phyloP scores from a whole-genome alignment of 2,113 vertebrate genomes.

The Pyxicephalus adspersus region DNA sequence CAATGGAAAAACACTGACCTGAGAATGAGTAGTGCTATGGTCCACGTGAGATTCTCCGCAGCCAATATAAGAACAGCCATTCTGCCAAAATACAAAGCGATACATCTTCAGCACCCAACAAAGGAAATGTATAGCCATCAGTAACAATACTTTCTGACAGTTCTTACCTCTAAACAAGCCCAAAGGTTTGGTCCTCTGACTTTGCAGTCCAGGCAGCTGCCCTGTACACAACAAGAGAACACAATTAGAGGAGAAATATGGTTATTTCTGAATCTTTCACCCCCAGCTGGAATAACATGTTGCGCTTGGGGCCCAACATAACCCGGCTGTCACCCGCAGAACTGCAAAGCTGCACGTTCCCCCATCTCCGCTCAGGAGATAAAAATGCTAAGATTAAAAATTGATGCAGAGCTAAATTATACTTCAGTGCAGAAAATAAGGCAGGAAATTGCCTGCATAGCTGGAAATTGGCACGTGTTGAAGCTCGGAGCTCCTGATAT shows the following conservation, averaged over 20 bases:
- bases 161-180: slow-evolving; percentile 93
- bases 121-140: neutral
- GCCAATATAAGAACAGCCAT: slow-evolving; percentile 91
- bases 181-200: slow-evolving; percentile 96
- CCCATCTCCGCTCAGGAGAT: neutral
- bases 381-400: slow-evolving; percentile 35
- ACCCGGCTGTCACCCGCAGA: neutral
- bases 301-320: neutral
- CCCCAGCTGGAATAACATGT: neutral
- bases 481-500: neutral
- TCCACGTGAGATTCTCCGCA: slow-evolving; percentile 95
- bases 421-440: neutral
- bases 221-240: slow-evolving; percentile 67
- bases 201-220: slow-evolving; percentile 94
- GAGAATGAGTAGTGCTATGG: slow-evolving; percentile 96
- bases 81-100: slow-evolving; percentile 68
- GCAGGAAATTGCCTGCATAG: neutral
- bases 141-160: neutral
- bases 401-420: slow-evolving; percentile 10
- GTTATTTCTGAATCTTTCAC: neutral
- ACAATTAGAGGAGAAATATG: neutral
- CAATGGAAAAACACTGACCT: slow-evolving; percentile 75
- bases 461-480: neutral
- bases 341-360: slow-evolving; percentile 2
- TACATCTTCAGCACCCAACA: neutral